Evolutionary conservation across 2,888 invertebrate species (phyloP).

Genomic region (Noctua pronuba): DNA sequence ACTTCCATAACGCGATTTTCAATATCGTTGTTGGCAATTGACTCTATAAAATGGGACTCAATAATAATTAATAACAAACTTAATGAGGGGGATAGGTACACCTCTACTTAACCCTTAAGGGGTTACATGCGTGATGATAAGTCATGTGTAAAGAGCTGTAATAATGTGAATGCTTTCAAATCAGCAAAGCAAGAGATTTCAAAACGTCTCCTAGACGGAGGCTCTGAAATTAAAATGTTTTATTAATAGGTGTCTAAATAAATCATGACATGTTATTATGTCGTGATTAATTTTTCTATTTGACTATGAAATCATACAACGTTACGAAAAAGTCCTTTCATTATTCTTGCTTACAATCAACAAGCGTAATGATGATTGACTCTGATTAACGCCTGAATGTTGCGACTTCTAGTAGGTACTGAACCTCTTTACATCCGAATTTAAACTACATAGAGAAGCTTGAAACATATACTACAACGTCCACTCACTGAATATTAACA

Average conservation of each 20-base stretch:
- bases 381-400: not conserved
- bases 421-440: not conserved
- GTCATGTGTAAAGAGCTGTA: not conserved
- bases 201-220: not conserved
- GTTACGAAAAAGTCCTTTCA: not conserved
- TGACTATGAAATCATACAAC: not conserved
- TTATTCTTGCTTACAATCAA: not conserved
- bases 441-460: not conserved
- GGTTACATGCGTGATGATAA: not conserved
- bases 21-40: too few species aligned
- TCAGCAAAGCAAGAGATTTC: not conserved
- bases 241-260: not conserved
- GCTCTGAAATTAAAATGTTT: not conserved
- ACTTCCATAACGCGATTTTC: too few species aligned
- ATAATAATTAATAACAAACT: not conserved
- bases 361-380: not conserved
- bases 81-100: not conserved
- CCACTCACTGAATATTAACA: slow-evolving; percentile 31
- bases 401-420: not conserved
- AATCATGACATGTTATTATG: not conserved
- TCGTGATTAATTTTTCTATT: not conserved
- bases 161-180: not conserved
- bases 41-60: too few species aligned
- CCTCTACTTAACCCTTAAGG: not conserved
- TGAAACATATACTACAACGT: not conserved